Evolutionary conservation across 2,797 vertebrate species (phyloP), one percentile per base, ranked within the genome.

Genomic region (Xenops minutus): DNA sequence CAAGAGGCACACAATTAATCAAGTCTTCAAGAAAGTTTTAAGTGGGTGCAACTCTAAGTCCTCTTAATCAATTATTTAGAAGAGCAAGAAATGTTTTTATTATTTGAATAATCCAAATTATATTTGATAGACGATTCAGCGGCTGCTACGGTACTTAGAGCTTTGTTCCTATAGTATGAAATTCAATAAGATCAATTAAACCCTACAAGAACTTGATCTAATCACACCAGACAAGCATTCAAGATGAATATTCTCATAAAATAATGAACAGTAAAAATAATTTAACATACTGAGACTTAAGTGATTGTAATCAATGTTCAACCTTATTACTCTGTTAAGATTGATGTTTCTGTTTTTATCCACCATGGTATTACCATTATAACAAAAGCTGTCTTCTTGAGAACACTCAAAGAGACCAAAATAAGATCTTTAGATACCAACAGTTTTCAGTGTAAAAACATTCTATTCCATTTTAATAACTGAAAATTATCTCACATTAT

Each of bases 191-290:
- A 93, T 61, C 68, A 88, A 76, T 82, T 94, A 93, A 87, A 87
- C 7, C 48, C 66, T 69, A 44, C 8, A 88, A 71, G 36, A 93
- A 66, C 41, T 77, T 93, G 41, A 80, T 59, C 46, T 80, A 84
- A 95, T 86, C 74, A 87, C 32, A 87, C 9, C 21, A 95, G 86
- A 91, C 21, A 91, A 71, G 49, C 34, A 91, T 44, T 79, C 55
- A 79, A 76, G 56, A 81, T 54, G 29, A 59, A 71, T 71, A 71
- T 49, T 79, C 44, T 64, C 37, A 73, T 12, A 84, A 21, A 94
- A 85, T 73, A 86, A 90, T 36, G 71, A 94, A 74, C 19, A 90
- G 21, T 76, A 85, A 74, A 95, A 90, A 73, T 49, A 86, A 92
- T 93, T 76, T 84, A 87, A 76, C 29, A 43, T 56, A 87, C 23